Evolutionary conservation across 2,888 invertebrate genomes (phyloP).

Genomic region (Lepidocyrtoides sp.): DNA sequence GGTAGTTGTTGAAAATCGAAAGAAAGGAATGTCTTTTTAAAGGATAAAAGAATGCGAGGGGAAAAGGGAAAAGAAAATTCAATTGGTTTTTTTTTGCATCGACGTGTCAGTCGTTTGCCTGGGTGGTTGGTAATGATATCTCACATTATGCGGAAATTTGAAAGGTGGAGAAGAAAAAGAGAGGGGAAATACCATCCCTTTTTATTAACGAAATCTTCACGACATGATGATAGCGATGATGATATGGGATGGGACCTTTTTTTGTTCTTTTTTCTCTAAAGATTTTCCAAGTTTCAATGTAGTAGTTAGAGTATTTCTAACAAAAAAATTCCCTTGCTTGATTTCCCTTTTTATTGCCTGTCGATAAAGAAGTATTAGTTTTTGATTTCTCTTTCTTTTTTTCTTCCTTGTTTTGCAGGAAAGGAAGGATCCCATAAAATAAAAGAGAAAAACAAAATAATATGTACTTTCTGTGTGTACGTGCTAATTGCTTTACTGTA

Average conservation of each 20-base stretch:
- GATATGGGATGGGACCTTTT: slow-evolving; percentile 14
- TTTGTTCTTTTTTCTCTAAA: background rate
- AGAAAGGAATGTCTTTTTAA: background rate
- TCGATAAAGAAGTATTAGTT: background rate
- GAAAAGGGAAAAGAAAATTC: slow-evolving; percentile 5
- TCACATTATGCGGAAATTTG: slow-evolving; percentile 46
- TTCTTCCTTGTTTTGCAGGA: slow-evolving; percentile 89
- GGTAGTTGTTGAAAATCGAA: background rate
- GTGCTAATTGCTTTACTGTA: background rate
- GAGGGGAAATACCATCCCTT: background rate
- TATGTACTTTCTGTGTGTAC: slow-evolving; percentile 88
- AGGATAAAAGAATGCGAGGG: background rate
- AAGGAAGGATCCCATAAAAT: slow-evolving; percentile 97
- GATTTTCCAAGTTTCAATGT: slow-evolving; percentile 26
- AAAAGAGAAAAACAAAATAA: too few relatives aligned
- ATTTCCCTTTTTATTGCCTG: slow-evolving; percentile 45
- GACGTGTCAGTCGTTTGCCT: background rate
- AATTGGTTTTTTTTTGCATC: slow-evolving; percentile 6
- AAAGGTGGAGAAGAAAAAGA: background rate
- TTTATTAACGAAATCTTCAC: slow-evolving; percentile 34
- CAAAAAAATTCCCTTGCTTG: background rate
- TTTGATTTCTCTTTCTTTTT: background rate
- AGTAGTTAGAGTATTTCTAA: background rate
- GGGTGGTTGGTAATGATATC: slow-evolving; percentile 14
- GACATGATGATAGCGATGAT: background rate